Evolutionary conservation across 2,888 invertebrate species (phyloP).

Genomic region (Molorchus minor): DNA sequence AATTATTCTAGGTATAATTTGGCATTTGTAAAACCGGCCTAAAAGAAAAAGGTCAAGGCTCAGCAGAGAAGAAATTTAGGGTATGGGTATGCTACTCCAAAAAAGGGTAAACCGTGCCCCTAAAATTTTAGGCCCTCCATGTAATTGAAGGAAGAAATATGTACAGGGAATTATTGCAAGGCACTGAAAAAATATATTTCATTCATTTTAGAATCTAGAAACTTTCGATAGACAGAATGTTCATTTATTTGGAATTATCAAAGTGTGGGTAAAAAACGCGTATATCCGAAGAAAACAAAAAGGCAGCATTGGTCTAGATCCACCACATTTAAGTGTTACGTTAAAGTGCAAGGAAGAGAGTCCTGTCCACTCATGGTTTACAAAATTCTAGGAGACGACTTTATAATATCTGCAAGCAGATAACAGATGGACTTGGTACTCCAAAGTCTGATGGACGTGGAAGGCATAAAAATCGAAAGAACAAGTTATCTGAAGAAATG

Average conservation of each 20-base stretch:
- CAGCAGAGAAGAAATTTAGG: constrained; percentile 7
- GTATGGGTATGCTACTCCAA: constrained; percentile 2
- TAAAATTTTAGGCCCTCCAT: constrained; percentile 17
- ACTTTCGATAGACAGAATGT: constrained; percentile 28
- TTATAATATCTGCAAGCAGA: neutral
- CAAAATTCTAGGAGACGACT: constrained; percentile 7
- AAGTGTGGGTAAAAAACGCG: neutral
- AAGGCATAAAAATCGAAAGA: constrained; percentile 25
- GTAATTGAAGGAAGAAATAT: constrained; percentile 27
- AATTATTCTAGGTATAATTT: too few relatives aligned
- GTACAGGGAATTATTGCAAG: constrained; percentile 20
- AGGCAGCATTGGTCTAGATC: neutral
- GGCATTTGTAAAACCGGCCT: too few relatives aligned
- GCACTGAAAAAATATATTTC: constrained; percentile 24
- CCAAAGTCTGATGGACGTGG: constrained; percentile 15
- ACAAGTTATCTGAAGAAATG: constrained; percentile 28
- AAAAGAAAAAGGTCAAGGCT: constrained; percentile 2
- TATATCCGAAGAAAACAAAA: neutral
- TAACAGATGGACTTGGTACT: neutral
- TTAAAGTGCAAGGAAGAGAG: constrained; percentile 1
- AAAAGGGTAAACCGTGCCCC: neutral
- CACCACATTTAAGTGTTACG: neutral
- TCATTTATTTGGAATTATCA: constrained; percentile 23
- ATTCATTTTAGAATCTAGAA: constrained; percentile 30
- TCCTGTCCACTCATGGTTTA: constrained; percentile 4